These are phyloP conservation scores for Scarus forsteni DNA, from an alignment of 2,797 vertebrate species.

Conservation along the genomic window DNA sequence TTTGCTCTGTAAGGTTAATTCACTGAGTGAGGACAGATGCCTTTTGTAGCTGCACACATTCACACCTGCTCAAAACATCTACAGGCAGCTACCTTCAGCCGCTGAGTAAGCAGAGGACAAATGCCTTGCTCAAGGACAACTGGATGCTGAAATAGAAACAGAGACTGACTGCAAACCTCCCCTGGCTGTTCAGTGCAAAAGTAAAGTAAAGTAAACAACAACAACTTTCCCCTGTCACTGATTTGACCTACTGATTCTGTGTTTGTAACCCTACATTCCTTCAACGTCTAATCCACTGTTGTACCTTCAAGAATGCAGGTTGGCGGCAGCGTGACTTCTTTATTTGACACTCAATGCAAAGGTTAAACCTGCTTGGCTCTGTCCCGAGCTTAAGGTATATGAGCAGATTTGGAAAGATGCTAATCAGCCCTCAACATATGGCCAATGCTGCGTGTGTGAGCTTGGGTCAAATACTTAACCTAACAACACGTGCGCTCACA, in stretches of 20 bases:
- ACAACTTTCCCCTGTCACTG: not conserved
- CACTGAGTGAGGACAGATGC: not conserved
- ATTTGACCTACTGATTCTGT: not conserved
- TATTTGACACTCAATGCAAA: constrained; percentile 15
- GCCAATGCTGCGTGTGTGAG: not conserved
- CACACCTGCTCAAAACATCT: constrained; percentile 29
- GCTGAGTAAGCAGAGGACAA: constrained; percentile 27
- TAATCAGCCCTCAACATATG: constrained; percentile 29
- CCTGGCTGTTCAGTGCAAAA: not conserved
- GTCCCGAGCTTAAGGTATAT: constrained; percentile 8
- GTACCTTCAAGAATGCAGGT: not conserved
- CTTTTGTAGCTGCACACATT: constrained; percentile 12
- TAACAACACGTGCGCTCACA: not conserved
- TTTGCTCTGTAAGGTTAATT: not conserved
- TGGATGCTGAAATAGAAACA: constrained; percentile 6
- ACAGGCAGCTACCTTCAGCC: not conserved
- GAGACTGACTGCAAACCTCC: not conserved
- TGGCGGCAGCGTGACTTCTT: constrained; percentile 7
- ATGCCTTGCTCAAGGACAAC: constrained; percentile 33
- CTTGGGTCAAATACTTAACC: constrained; percentile 25
- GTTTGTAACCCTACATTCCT: constrained; percentile 6
- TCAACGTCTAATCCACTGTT: too few relatives aligned
- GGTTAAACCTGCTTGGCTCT: constrained; percentile 15
- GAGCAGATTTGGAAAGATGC: constrained; percentile 27
- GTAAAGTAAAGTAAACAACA: not conserved